Percentiles rank a stretch among this genome's conserved stretches.
phyloP scores from a whole-genome alignment of 1,140 invertebrate genomes.

The Drosophila takahashii region DNA sequence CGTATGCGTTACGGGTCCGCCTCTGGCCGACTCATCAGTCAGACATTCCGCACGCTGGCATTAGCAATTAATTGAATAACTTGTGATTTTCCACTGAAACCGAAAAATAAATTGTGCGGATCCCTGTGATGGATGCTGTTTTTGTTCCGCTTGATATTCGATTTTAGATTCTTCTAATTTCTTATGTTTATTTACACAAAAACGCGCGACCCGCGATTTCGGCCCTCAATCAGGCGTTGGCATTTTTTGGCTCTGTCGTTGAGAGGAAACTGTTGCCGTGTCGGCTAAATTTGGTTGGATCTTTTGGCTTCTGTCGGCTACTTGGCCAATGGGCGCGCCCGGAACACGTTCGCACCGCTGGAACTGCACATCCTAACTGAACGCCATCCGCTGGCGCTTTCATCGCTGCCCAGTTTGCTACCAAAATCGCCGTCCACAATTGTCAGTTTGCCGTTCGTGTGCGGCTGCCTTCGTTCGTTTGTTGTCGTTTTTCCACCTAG shows the following conservation, averaged over 20 bases:
- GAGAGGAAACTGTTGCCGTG: slow-evolving; percentile 34
- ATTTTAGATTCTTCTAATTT: slow-evolving; percentile 10
- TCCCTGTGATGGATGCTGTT: slow-evolving; percentile 18
- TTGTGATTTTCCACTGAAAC: slow-evolving; percentile 18
- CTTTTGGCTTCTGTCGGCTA: slow-evolving; percentile 37
- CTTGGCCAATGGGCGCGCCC: slow-evolving; percentile 68
- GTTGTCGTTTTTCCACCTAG: slow-evolving; percentile 24
- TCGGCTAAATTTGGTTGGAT: slow-evolving; percentile 32
- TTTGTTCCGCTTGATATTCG: slow-evolving; percentile 16
- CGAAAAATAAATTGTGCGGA: slow-evolving; percentile 33
- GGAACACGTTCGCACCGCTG: slow-evolving; percentile 81
- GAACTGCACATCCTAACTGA: slow-evolving; percentile 84
- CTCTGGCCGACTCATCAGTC: slow-evolving; percentile 3
- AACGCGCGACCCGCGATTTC: slow-evolving; percentile 49
- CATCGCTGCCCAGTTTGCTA: slow-evolving; percentile 55
- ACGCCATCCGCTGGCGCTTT: slow-evolving; percentile 27
- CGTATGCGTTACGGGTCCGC: slow-evolving; percentile 41
- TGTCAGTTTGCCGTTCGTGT: slow-evolving; percentile 30
- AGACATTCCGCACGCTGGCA: slow-evolving; percentile 17
- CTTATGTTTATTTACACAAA: slow-evolving; percentile 65
- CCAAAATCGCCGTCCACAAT: slow-evolving; percentile 60
- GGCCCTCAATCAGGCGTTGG: slow-evolving; percentile 51
- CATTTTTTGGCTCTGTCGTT: slow-evolving; percentile 25
- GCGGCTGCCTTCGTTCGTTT: slow-evolving; percentile 6
- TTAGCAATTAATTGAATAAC: slow-evolving; percentile 7